Evolutionary conservation across 2,888 invertebrate species (phyloP), one percentile per base, ranked within the genome.

Genomic region (Scaptodrosophila latifasciaeformis): DNA sequence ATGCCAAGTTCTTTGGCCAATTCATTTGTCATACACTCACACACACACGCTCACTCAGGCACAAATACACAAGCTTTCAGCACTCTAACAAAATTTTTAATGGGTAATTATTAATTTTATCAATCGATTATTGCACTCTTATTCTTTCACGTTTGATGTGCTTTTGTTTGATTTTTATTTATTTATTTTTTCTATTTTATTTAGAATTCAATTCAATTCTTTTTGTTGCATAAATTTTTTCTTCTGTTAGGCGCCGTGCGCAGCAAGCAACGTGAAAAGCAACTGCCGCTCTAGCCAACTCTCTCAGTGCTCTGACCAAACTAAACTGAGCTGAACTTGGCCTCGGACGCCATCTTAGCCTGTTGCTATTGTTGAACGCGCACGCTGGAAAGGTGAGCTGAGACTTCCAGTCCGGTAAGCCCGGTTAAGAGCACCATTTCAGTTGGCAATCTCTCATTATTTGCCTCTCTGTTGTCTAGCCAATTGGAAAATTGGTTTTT

Each of bases 301-400:
- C 85, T 83, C 83, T 80, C 72, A 72, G 79, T 79, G 81, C 84
- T 84, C 86, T 83, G 80, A 83, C 74, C 70, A 60, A 67, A 65
- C 50, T 70, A 54, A 59, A 75, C 78, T 80, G 75, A 77, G 54
- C 75, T 81, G 81, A 77, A 81, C 77, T 78, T 79, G 81, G 81
- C 76, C 82, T 72, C 71, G 78, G 85, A 80, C 86, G 85, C 86
- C 86, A 85, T 86, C 77, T 86, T 86, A 82, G 79, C 63, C 78
- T 62, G 63, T 50, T 62, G 65, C 62, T 59, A 34, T 34, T 34
- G 54, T 31, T 35, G 51, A 19, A 53, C 49, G 46, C 40, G 42
- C 24, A 34, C 21, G 49, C 46, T 52, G 62, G 48, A 58, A 60
- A 50, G 58, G 55, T n/a, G 4, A 12, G 39, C 24, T 7, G 24